These are phyloP conservation scores for Phortica magna DNA, from an alignment of 2,888 invertebrate species.

Conservation along the genomic window DNA sequence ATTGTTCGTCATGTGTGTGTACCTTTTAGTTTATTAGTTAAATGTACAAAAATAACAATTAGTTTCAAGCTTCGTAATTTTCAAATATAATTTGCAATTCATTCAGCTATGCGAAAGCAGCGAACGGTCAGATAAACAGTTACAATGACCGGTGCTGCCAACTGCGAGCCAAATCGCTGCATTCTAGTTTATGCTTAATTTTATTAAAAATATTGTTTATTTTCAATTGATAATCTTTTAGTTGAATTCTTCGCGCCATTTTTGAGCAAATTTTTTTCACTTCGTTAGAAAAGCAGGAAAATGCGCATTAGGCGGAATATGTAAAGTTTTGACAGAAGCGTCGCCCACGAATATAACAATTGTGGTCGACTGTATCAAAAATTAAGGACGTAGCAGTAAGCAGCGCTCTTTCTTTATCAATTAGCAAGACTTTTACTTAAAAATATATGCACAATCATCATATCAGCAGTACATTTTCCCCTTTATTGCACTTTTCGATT, in stretches of 20 bases:
- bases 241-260: conserved; percentile 35
- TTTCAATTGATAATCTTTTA: not conserved
- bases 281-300: conserved; percentile 61
- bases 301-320: not conserved
- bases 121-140: not conserved
- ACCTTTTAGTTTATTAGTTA: not conserved
- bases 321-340: not conserved
- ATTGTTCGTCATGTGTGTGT: conserved; percentile 9
- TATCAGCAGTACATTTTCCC: not conserved
- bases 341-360: not conserved
- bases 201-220: no score
- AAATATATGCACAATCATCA: not conserved
- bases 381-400: not conserved
- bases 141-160: not conserved
- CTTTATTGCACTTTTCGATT: conserved; percentile 38
- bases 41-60: not conserved
- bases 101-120: no score
- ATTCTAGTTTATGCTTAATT: no score
- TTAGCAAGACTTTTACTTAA: not conserved
- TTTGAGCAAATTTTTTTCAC: conserved; percentile 77
- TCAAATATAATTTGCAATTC: no score
- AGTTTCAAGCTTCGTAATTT: not conserved
- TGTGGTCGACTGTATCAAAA: not conserved
- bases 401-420: not conserved
- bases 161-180: no score